A percentile compares a stretch with the other conserved stretches of the same genome.
phyloP scores from a whole-genome alignment of 2,113 vertebrate species.

The Triplophysa rosa region DNA sequence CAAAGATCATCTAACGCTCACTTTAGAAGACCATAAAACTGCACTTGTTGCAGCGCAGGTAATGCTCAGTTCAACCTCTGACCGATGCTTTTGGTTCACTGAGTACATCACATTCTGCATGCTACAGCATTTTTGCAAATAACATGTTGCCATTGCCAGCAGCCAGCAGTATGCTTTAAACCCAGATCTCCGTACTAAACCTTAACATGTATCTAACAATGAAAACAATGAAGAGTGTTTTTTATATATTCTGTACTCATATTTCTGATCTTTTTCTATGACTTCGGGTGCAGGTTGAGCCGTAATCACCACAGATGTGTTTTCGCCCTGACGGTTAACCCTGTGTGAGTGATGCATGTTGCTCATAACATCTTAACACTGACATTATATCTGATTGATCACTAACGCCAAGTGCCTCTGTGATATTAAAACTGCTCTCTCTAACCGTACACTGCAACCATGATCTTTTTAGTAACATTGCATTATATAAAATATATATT shows the following conservation, averaged over 20 bases:
- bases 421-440: neutral
- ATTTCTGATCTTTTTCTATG: neutral
- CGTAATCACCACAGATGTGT: conserved; percentile 14
- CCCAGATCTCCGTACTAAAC: no score
- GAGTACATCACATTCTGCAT: conserved; percentile 4
- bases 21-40: conserved; percentile 95
- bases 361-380: conserved; percentile 9
- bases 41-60: conserved; percentile 93
- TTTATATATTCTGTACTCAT: neutral
- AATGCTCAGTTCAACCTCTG: neutral
- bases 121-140: neutral
- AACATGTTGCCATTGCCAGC: neutral
- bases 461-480: neutral
- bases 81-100: neutral
- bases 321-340: conserved; percentile 7
- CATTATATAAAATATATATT: neutral
- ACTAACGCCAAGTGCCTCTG: neutral
- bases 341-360: conserved; percentile 29
- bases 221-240: no score
- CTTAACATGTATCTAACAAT: no score
- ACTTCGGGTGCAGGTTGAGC: neutral
- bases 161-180: no score
- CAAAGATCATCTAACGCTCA: conserved; percentile 88
- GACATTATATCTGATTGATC: neutral
- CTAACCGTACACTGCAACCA: neutral